A percentile compares a stretch with the other conserved stretches of the same genome.
These are phyloP conservation scores for Leptothorax acervorum DNA, from an alignment of 2,888 invertebrate species.

Conservation along the genomic window DNA sequence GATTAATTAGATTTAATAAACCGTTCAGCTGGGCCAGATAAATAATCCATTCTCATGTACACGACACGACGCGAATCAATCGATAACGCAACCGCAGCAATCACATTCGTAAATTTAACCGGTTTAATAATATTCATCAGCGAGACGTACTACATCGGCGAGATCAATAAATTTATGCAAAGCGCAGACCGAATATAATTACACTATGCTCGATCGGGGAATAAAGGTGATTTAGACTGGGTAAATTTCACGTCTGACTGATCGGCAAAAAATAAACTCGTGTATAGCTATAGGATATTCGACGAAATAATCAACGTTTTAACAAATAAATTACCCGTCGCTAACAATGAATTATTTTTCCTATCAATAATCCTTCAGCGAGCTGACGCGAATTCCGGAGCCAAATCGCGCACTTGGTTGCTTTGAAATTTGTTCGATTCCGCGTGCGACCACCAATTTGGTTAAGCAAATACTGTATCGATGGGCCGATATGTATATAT, in stretches of 20 bases:
- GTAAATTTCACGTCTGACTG: background rate
- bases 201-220: conserved; percentile 11
- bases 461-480: conserved; percentile 50
- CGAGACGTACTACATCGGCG: background rate
- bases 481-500: conserved; percentile 45
- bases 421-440: conserved; percentile 50
- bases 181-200: conserved; percentile 43
- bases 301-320: background rate
- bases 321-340: conserved; percentile 3
- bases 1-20: conserved; percentile 44
- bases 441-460: conserved; percentile 48
- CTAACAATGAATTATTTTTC: conserved; percentile 27
- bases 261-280: conserved; percentile 16
- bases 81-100: conserved; percentile 34
- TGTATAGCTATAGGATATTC: background rate
- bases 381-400: background rate
- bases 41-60: conserved; percentile 37
- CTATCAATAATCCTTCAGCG: conserved; percentile 20
- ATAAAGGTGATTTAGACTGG: conserved; percentile 40
- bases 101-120: conserved; percentile 44
- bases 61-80: conserved; percentile 27
- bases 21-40: conserved; percentile 12
- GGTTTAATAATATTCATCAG: conserved; percentile 46
- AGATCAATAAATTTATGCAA: conserved; percentile 47
- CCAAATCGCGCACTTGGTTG: conserved; percentile 4